A percentile compares a stretch with the other conserved stretches of the same genome.
phyloP scores from a whole-genome alignment of 30 jellyfish, hydroid and myxozoan genomes.

The Pseudorhiza aurosa region DNA sequence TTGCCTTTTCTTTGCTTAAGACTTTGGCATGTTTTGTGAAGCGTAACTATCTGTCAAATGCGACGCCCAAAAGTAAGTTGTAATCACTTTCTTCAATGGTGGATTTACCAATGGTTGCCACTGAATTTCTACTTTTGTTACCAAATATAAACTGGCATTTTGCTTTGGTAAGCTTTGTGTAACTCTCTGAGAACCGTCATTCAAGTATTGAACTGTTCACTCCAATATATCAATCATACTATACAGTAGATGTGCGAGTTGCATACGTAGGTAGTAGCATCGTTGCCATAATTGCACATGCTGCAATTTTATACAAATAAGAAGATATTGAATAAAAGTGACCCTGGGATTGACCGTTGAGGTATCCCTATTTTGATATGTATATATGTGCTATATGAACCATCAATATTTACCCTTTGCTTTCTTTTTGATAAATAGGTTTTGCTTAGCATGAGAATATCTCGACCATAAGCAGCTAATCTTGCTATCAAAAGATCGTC shows the following conservation, averaged over 20 bases:
- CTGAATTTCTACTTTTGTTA: not conserved
- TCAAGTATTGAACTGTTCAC: not conserved
- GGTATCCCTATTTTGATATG: not conserved
- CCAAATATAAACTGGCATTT: constrained; percentile 27
- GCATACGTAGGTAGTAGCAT: constrained; percentile 1
- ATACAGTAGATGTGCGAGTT: not conserved
- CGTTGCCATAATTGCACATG: not conserved
- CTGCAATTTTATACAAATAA: not conserved
- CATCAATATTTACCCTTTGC: not conserved
- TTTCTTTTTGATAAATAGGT: constrained; percentile 4
- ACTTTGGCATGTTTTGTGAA: constrained; percentile 4
- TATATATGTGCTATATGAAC: too few relatives aligned
- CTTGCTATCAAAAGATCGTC: constrained; percentile 1
- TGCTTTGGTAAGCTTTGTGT: constrained; percentile 5
- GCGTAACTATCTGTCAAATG: not conserved
- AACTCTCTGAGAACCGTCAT: not conserved
- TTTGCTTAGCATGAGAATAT: constrained; percentile 11
- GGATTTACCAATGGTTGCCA: not conserved
- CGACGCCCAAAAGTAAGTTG: not conserved
- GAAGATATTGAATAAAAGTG: not conserved
- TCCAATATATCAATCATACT: not conserved
- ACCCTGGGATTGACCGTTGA: not conserved
- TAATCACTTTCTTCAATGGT: constrained; percentile 7
- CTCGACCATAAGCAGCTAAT: too few relatives aligned
- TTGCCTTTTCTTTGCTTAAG: too few relatives aligned